Evolutionary conservation across 2,797 vertebrate genomes (phyloP).

Genomic region (Peromyscus aztecus): DNA sequence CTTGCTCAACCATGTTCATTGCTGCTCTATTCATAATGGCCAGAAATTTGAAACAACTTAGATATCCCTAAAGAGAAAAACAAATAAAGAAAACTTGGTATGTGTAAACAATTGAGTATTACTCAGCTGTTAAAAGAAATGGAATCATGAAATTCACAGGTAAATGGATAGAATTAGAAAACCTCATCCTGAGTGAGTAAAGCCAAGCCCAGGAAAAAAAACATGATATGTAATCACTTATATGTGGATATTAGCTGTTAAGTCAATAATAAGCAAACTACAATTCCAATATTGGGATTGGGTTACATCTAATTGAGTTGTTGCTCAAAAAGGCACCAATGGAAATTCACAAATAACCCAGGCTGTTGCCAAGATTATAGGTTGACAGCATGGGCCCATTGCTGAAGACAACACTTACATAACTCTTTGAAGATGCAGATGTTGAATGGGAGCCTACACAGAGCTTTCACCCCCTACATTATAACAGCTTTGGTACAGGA

Average conservation of each 20-base stretch:
- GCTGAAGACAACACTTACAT: background rate
- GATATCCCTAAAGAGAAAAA: background rate
- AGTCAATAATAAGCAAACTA: background rate
- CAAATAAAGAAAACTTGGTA: background rate
- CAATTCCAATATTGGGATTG: background rate
- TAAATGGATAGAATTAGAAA: background rate
- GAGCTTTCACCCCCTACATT: background rate
- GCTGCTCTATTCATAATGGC: background rate
- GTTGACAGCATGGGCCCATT: background rate
- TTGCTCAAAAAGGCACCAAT: background rate
- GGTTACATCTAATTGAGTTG: background rate
- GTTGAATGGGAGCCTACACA: background rate
- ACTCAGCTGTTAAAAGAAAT: background rate
- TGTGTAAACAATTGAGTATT: background rate
- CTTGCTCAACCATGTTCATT: background rate
- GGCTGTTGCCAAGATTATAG: background rate
- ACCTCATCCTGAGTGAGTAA: background rate
- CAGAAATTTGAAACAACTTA: background rate
- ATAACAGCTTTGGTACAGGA: too few species aligned
- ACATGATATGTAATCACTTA: background rate
- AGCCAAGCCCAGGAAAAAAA: background rate
- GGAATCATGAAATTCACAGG: background rate
- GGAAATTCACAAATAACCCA: background rate
- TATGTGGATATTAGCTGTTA: background rate
- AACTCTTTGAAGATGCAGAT: background rate